These are phyloP conservation scores for Anser cygnoides DNA, from an alignment of 2,113 vertebrate species.

Conservation along the genomic window DNA sequence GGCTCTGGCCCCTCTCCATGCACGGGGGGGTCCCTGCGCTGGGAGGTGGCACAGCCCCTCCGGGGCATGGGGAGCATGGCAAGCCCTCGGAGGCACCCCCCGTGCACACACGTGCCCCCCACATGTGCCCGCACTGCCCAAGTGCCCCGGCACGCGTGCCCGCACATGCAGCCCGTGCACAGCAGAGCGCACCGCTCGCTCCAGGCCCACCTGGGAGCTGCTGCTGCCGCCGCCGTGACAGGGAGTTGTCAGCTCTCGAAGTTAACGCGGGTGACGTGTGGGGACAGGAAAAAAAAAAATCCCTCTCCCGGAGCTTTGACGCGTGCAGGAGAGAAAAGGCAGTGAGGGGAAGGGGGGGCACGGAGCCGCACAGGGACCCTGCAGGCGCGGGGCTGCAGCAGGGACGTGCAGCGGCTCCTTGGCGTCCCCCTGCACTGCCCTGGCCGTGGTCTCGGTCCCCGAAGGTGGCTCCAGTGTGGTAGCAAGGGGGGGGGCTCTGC, in stretches of 20 bases:
- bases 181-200: neutral
- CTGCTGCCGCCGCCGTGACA: neutral
- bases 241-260: constrained; percentile 30
- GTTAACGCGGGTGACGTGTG: neutral
- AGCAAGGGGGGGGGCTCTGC: neutral
- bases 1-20: neutral
- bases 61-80: rapidly evolving
- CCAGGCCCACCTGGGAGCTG: constrained; percentile 53
- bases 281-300: neutral
- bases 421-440: neutral
- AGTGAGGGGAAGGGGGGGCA: neutral
- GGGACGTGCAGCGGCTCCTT: rapidly evolving
- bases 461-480: rapidly evolving
- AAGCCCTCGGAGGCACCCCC: neutral
- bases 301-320: neutral
- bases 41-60: neutral
- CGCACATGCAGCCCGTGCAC: neutral
- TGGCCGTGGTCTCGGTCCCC: rapidly evolving
- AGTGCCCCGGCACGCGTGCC: neutral
- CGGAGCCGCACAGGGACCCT: rapidly evolving
- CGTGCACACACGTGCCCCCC: rapidly evolving
- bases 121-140: neutral
- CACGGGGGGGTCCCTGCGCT: neutral
- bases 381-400: rapidly evolving
- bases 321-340: neutral